Percentiles rank a stretch among this genome's conserved stretches.
Conservation (phyloP, 1,140 invertebrate genomes). For the Agrypnia vestita region DNA sequence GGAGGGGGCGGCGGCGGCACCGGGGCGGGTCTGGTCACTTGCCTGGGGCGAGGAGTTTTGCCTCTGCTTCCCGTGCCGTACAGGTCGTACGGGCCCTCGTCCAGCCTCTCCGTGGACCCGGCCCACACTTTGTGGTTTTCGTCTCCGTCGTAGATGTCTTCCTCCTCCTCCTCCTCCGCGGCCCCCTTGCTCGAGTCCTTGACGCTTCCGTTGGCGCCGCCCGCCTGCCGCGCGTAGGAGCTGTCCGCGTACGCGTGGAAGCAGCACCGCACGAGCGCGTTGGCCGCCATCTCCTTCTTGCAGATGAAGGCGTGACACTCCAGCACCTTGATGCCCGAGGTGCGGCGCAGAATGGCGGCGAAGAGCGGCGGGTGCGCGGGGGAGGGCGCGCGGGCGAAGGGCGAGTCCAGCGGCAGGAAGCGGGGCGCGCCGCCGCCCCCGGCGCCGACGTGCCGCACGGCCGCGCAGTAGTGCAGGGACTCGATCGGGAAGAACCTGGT, state of each 20-base stretch:
- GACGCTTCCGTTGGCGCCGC: conserved; percentile 68
- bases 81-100: conserved; percentile 82
- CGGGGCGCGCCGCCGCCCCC: conserved; percentile 81
- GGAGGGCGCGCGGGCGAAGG: conserved; percentile 91
- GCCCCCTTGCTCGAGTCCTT: conserved; percentile 71
- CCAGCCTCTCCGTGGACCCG: conserved; percentile 82
- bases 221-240: conserved; percentile 84
- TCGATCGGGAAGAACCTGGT: conserved; percentile 98
- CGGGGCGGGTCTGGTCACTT: conserved; percentile 83
- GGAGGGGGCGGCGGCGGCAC: conserved; percentile 83
- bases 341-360: conserved; percentile 94
- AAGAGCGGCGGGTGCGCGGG: conserved; percentile 95
- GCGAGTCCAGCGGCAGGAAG: conserved; percentile 97
- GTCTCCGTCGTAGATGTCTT: conserved; percentile 89
- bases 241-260: conserved; percentile 97
- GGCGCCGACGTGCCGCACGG: conserved; percentile 88
- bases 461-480: conserved; percentile 97
- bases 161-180: conserved; percentile 79
- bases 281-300: conserved; percentile 94
- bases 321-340: conserved; percentile 97
- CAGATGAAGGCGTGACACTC: conserved; percentile 99
- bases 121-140: conserved; percentile 96
- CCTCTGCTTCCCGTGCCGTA: conserved; percentile 82
- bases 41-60: conserved; percentile 84
- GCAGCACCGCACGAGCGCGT: conserved; percentile 93